phyloP scores from a whole-genome alignment of 1,140 invertebrate genomes.

The Anadara kagoshimensis region DNA sequence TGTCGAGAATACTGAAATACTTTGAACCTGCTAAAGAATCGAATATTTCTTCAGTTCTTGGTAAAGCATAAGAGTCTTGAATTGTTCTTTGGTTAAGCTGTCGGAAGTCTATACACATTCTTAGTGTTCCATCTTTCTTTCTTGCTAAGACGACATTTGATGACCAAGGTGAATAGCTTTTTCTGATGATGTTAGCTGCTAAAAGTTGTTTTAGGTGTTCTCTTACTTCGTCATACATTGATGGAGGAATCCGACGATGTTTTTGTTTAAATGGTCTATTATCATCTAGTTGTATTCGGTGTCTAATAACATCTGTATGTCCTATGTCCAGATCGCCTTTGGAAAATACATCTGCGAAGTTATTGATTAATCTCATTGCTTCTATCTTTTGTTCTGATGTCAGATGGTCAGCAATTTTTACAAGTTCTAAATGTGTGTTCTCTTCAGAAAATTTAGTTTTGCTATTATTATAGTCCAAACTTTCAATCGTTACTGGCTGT shows the following conservation, averaged over 20 bases:
- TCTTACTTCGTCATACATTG: slow-evolving; percentile 11
- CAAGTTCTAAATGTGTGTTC: neutral
- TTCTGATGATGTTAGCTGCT: neutral
- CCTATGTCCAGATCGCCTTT: slow-evolving; percentile 5
- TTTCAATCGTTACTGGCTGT: neutral
- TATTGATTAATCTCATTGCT: neutral
- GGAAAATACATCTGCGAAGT: neutral
- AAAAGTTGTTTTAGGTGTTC: neutral
- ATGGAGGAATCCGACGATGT: neutral
- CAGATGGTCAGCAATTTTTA: neutral
- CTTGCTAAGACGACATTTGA: neutral
- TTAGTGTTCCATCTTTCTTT: neutral
- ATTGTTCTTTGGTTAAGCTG: slow-evolving; percentile 1
- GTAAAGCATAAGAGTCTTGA: slow-evolving; percentile 6
- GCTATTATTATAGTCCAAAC: neutral
- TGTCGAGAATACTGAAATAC: neutral
- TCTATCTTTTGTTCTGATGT: neutral
- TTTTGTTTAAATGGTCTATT: slow-evolving; percentile 11
- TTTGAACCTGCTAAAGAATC: neutral
- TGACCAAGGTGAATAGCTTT: neutral
- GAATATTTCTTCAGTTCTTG: neutral
- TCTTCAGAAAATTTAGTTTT: neutral
- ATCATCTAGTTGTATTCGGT: neutral
- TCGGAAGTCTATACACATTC: slow-evolving; percentile 2
- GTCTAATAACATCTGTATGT: neutral